A percentile compares a stretch with the other conserved stretches of the same genome.
Evolutionary conservation across 35 echinoderm and acorn worm species (phyloP).

Genomic region (Hemicentrotus pulcherrimus): DNA sequence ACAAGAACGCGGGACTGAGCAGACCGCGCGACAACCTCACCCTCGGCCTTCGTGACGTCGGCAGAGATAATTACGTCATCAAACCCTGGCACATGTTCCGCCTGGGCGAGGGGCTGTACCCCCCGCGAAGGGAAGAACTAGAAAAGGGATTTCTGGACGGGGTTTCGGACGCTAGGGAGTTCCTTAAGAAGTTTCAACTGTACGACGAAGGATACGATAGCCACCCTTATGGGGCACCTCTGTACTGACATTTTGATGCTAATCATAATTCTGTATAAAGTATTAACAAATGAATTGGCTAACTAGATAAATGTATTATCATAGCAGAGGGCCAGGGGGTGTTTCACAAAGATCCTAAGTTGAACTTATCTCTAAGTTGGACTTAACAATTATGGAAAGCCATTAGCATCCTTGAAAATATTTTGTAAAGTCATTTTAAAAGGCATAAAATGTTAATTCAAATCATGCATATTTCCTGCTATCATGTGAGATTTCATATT

Average conservation of each 20-base stretch:
- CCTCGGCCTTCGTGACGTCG: conserved; percentile 65
- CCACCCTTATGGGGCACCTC: neutral
- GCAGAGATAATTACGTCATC: conserved; percentile 56
- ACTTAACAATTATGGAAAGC: too few relatives aligned
- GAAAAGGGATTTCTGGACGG: conserved; percentile 44
- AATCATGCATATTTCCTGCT: too few relatives aligned
- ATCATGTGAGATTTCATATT: too few relatives aligned
- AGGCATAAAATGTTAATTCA: too few relatives aligned
- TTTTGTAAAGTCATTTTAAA: too few relatives aligned
- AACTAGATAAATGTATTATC: too few relatives aligned
- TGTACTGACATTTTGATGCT: neutral
- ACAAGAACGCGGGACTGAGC: conserved; percentile 58
- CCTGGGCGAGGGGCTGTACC: conserved; percentile 50
- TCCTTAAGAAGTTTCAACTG: conserved; percentile 55
- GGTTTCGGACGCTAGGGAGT: conserved; percentile 56
- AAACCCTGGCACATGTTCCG: conserved; percentile 72
- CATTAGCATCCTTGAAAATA: too few relatives aligned
- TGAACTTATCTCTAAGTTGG: too few relatives aligned
- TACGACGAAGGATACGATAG: conserved; percentile 55
- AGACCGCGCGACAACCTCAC: conserved; percentile 70
- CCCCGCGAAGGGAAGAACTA: conserved; percentile 49
- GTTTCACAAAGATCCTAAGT: too few relatives aligned
- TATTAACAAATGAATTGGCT: too few relatives aligned
- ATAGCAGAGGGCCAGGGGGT: too few relatives aligned
- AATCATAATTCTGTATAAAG: neutral